Evolutionary conservation across 2,113 vertebrate species (phyloP).

Genomic region (Etheostoma spectabile): DNA sequence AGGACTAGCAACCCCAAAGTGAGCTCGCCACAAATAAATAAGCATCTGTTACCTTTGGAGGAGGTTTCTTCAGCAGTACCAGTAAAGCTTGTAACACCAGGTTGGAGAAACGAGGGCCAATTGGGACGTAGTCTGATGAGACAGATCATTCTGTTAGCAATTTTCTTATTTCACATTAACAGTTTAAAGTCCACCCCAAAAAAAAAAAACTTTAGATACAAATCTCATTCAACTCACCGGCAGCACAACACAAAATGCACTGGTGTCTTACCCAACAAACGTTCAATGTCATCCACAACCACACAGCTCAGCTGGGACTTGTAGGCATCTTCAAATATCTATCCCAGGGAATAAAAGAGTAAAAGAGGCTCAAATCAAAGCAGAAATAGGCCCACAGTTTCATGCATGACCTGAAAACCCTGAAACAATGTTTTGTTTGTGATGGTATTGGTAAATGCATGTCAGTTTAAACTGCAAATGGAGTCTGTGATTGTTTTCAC

Average conservation of each 20-base stretch:
- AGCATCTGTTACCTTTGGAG: slow-evolving; percentile 89
- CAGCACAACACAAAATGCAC: background rate
- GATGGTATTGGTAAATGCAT: background rate
- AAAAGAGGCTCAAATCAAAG: background rate
- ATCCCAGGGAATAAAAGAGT: slow-evolving; percentile 28
- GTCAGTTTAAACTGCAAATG: background rate
- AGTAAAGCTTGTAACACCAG: slow-evolving; percentile 95
- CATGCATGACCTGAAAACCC: background rate
- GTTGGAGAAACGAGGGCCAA: slow-evolving; percentile 97
- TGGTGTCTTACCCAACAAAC: slow-evolving; percentile 89
- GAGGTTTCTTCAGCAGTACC: slow-evolving; percentile 95
- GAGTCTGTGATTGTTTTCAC: background rate
- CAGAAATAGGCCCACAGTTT: background rate
- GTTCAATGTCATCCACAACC: slow-evolving; percentile 96
- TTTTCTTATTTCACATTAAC: background rate
- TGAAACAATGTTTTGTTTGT: background rate
- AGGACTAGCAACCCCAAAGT: slow-evolving; percentile 39
- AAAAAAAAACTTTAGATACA: background rate
- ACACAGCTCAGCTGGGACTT: slow-evolving; percentile 99
- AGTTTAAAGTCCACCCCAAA: no score
- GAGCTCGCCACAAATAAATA: background rate
- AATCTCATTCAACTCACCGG: background rate
- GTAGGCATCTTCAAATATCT: slow-evolving; percentile 99
- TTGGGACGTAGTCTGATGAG: slow-evolving; percentile 92
- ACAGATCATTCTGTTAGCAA: background rate